A percentile compares a stretch with the other conserved stretches of the same genome.
These are phyloP conservation scores for Falcunculus frontatus DNA, from an alignment of 2,113 vertebrate genomes.

Conservation along the genomic window DNA sequence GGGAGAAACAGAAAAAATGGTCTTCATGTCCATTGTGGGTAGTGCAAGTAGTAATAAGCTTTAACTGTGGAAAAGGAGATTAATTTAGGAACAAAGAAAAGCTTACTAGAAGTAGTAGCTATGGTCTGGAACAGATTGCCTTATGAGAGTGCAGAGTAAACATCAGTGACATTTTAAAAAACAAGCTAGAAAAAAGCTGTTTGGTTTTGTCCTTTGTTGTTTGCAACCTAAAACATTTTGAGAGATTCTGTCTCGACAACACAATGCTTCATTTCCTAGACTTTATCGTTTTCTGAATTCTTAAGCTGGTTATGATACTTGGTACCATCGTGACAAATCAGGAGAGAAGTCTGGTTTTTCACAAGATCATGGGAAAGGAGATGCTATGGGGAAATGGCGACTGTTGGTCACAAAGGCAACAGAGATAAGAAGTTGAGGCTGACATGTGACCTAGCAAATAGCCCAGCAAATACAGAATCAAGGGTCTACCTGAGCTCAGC, in stretches of 20 bases:
- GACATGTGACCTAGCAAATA: not conserved
- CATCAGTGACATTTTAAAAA: not conserved
- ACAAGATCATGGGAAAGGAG: not conserved
- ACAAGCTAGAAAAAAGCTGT: not conserved
- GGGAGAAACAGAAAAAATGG: not conserved
- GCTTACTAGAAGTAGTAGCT: not conserved
- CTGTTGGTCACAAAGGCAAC: not conserved
- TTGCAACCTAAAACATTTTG: not conserved
- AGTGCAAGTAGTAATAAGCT: not conserved
- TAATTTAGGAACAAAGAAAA: not conserved
- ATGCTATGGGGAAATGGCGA: not conserved
- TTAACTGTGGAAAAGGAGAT: not conserved
- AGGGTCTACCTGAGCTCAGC: not conserved
- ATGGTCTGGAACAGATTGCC: not conserved
- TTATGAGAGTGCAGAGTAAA: not conserved
- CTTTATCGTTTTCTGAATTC: not conserved
- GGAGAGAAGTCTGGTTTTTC: not conserved
- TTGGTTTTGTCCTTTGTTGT: not conserved
- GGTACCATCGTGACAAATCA: fast-evolving
- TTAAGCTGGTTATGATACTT: not conserved
- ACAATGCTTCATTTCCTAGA: not conserved
- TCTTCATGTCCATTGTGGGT: not conserved
- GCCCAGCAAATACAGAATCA: not conserved
- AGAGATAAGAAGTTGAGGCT: not conserved
- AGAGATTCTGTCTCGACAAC: not conserved